These are phyloP conservation scores for Rhinopomastus cyanomelas DNA, from an alignment of 2,113 vertebrate genomes.

Conservation along the genomic window DNA sequence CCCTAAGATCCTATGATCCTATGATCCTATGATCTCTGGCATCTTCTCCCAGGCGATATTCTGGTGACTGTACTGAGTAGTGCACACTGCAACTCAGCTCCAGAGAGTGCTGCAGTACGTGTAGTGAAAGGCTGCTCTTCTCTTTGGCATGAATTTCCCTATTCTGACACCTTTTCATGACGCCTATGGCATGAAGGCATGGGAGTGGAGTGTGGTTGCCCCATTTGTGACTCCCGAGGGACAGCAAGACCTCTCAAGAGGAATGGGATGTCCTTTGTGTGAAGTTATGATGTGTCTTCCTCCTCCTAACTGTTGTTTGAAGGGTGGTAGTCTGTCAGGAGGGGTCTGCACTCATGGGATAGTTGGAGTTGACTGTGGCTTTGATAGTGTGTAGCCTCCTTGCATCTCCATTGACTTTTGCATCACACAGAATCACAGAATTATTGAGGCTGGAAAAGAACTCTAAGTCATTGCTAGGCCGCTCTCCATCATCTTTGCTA, in stretches of 20 bases:
- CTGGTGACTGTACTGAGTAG: neutral
- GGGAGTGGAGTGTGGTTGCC: neutral
- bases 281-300: neutral
- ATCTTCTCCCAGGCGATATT: neutral
- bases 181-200: rapidly evolving
- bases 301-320: neutral
- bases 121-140: neutral
- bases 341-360: rapidly evolving
- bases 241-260: neutral
- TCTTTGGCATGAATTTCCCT: rapidly evolving
- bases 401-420: neutral
- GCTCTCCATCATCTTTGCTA: no score
- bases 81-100: neutral
- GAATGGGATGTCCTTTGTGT: rapidly evolving
- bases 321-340: rapidly evolving
- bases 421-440: neutral
- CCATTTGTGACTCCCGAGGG: neutral
- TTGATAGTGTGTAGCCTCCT: neutral
- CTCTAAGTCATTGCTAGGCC: no score
- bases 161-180: neutral
- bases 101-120: rapidly evolving
- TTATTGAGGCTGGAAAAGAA: no score
- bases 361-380: neutral
- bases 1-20: no score
- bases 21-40: neutral